Base-by-base conservation (phyloP, 2,113 vertebrate species). In the Fulmarus glacialis region DNA sequence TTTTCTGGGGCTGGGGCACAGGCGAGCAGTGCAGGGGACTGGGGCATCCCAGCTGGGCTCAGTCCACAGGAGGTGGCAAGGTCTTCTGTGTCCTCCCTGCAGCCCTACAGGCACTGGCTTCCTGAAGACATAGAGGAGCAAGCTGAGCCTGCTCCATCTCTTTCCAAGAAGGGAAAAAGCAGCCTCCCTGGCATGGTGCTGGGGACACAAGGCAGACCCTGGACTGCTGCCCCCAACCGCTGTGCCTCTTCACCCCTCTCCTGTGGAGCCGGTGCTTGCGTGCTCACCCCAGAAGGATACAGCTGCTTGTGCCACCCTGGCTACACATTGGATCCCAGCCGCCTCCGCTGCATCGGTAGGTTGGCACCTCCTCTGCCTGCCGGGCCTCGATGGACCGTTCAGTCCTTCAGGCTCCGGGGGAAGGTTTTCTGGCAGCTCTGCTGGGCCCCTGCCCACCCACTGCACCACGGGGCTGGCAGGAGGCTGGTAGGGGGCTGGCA, bases 231-330 rank as follows among this genome's bases (percentile, higher is more conserved):
- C 55, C 29, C 30, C 55, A 82, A 13, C 30, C 5, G 92, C 96
- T 95, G 98, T 96, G 90, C 99, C 93, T 97, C 98, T 97, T 91
- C 97, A 55, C 97, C 98, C 9, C 97, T 98, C 71, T 97, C 99
- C 88, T 99, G 99, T 45, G 99, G 99, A 15, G 98, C 97, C 0
- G 99, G 99, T 2, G 95, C 97, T 62, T 99, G 99, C 6, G 95
- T 99, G 94, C 98, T 98, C 72, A 98, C 98, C 50, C 95, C 97
- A 0, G 98, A 98, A 12, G 99, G 99, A 40, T 98, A 99, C 97
- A 98, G 93, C n/a, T 99, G 99, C 94, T n/a, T 98, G 84, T 99
- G 99, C 93, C 98, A 98, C 85, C 94, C 96, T 0, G 99, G 99
- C 72, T 99, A 98, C 93, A 97, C 58, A 34, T 86, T 98, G 90